Evolutionary conservation across 2,797 vertebrate genomes (phyloP).

Genomic region (Nannoperca australis): DNA sequence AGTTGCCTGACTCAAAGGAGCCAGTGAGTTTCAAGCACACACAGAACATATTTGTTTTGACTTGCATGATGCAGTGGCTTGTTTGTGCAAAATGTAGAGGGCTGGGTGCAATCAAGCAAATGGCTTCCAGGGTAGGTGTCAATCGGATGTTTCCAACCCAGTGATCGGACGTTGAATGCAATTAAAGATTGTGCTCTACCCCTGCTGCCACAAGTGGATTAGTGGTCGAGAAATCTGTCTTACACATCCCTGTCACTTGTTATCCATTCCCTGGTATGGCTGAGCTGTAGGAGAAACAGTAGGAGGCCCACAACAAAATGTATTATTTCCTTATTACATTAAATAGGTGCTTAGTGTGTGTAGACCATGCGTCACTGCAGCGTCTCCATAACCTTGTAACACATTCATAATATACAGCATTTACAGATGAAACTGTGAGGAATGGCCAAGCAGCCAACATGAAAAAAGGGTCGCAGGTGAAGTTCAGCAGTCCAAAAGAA

Average conservation of each 20-base stretch:
- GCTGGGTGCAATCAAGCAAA: slow-evolving; percentile 20
- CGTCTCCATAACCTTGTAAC: neutral
- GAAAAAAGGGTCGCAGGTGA: too few species aligned
- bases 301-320: neutral
- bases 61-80: slow-evolving; percentile 4
- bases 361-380: neutral
- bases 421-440: neutral
- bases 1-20: slow-evolving; percentile 43
- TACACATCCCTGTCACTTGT: slow-evolving; percentile 32
- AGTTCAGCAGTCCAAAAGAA: too few species aligned
- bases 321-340: neutral
- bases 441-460: too few species aligned
- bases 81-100: neutral
- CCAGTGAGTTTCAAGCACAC: neutral
- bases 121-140: slow-evolving; percentile 26
- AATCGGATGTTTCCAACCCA: slow-evolving; percentile 46
- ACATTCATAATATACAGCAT: neutral
- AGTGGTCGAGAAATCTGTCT: slow-evolving; percentile 48
- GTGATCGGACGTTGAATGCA: slow-evolving; percentile 48
- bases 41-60: slow-evolving; percentile 46
- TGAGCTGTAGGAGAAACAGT: neutral
- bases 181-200: slow-evolving; percentile 51
- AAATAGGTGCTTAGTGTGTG: neutral
- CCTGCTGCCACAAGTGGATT: slow-evolving; percentile 39
- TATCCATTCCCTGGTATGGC: slow-evolving; percentile 24